Evolutionary conservation across 2,888 invertebrate species (phyloP), one percentile per base, ranked within the genome.

Genomic region (Gonocerus acuteangulatus): DNA sequence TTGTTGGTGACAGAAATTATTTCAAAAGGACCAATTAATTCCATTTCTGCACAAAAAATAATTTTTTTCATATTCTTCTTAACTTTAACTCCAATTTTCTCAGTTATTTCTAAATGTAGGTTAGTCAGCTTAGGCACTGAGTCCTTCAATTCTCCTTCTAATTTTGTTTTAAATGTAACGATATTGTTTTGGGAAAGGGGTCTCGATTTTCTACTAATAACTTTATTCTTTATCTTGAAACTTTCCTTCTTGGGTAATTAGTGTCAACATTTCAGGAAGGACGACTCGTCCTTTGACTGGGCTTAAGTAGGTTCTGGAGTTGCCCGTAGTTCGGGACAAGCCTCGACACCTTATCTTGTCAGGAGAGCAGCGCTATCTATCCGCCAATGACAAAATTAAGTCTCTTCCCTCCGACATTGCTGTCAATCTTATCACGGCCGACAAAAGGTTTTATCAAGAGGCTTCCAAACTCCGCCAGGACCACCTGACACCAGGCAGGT

Each of bases 401-500:
- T 51, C 51, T 11, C 42, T 42, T 34, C 13, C 1, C 27, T 9
- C 27, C 27, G 27, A 27, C 27, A 27, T 27, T 18, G 11, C 51
- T 36, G 51, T 51, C 51, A 51, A 51, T 51, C 51, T 51, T 51
- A 51, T 51, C 51, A n/a, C 32, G 4, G 4, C 27, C 27, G 9
- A 27, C 27, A 27, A 27, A 27, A 9, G 27, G 27, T 4, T 27
- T 27, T 27, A 6, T 6, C 9, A 4, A 27, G 9, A 27, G 9
- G 27, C 4, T 27, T 27, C 9, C 27, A 9, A 27, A 27, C 4
- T 9, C 9, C 27, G 4, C 27, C 27, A 4, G 27, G 49, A 4
- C 21, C 49, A 59, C 48, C 61, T 56, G 49, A 61, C 59, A 60
- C 42, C 44, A 61, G 61, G 59, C 56, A 49, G 48, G 34, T 19